These are phyloP conservation scores for Meles meles DNA, from an alignment of 2,113 vertebrate species.

Conservation along the genomic window DNA sequence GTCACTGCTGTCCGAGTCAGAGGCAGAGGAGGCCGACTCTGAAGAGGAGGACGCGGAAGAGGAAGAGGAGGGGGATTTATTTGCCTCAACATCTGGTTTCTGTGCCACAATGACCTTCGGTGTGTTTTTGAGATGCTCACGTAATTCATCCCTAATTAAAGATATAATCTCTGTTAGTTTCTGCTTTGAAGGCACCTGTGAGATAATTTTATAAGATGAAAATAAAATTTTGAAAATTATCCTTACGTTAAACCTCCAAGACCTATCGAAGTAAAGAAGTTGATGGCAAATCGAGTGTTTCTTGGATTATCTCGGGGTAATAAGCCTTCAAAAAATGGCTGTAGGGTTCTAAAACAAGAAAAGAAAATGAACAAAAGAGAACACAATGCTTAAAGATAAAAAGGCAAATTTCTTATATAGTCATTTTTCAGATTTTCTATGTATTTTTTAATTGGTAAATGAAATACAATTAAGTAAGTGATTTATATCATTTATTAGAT, in stretches of 20 bases:
- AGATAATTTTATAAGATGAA: neutral
- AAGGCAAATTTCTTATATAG: neutral
- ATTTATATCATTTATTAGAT: neutral
- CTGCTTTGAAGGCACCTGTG: neutral
- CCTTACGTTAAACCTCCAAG: conserved; percentile 97
- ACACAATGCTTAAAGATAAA: neutral
- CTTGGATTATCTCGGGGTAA: conserved; percentile 97
- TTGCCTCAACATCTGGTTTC: conserved; percentile 94
- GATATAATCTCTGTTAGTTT: conserved; percentile 38
- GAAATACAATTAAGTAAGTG: neutral
- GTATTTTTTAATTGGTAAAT: neutral
- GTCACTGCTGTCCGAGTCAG: conserved; percentile 80
- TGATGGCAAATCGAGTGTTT: conserved; percentile 98
- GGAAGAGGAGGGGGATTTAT: conserved; percentile 86
- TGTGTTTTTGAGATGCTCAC: conserved; percentile 97
- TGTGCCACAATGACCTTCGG: conserved; percentile 98
- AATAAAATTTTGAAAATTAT: conserved; percentile 40
- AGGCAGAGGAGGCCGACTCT: conserved; percentile 85
- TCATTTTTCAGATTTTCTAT: neutral
- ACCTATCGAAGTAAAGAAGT: conserved; percentile 99
- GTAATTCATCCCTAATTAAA: conserved; percentile 91
- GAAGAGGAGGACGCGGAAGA: conserved; percentile 83
- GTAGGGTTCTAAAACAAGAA: conserved; percentile 89
- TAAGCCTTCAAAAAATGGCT: conserved; percentile 95
- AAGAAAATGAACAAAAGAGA: conserved; percentile 13